Base-by-base conservation (phyloP, 2,888 invertebrate genomes). In the Leistus spinibarbis region DNA sequence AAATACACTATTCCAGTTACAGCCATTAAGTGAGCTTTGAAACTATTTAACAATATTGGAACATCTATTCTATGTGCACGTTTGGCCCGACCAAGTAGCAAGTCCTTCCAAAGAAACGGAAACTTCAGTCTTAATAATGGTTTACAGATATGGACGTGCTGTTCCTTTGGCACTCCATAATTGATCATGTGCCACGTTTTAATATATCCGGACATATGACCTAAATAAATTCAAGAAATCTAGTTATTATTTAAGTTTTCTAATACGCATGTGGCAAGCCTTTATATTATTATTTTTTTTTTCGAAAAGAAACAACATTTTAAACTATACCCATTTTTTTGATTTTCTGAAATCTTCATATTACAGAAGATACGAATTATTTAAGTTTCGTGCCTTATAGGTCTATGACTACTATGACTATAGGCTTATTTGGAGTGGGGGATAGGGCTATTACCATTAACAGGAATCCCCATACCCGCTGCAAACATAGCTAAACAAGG, bases 131-230 rank as follows among this genome's bases (percentile, higher is more conserved):
- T 88, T 69, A 92, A 86, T 76, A 83, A 81, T 2, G 92, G 90
- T 89, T 92, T 90, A 81, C 85, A 88, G 73, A 92, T 85, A 80
- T 88, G 86, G 40, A 85, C 86, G 84, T 88, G 80, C n/a, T 87
- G 87, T 82, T 87, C 79, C 70, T 86, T 84, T 60, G 83, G 85
- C 54, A 81, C 79, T 56, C 91, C 89, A 80, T 89, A 95, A 83
- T 93, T 91, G 69, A 86, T 87, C 82, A 95, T 87, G 62, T 92
- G 88, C 94, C 95, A 95, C 19, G 91, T 89, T 86, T 95, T 95
- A 69, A 95, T 87, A 81, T 95, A 95, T 1, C 95, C 95, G 76
- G 88, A 85, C 0, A 91, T 90, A 75, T 87, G 86, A 7, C 88
- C 88, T 87, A 68, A 54, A 78, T 77, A 77, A 66, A 17, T 57